A percentile compares a stretch with the other conserved stretches of the same genome.
Evolutionary conservation across 1,140 invertebrate species (phyloP).

Genomic region (Bombus terrestris): DNA sequence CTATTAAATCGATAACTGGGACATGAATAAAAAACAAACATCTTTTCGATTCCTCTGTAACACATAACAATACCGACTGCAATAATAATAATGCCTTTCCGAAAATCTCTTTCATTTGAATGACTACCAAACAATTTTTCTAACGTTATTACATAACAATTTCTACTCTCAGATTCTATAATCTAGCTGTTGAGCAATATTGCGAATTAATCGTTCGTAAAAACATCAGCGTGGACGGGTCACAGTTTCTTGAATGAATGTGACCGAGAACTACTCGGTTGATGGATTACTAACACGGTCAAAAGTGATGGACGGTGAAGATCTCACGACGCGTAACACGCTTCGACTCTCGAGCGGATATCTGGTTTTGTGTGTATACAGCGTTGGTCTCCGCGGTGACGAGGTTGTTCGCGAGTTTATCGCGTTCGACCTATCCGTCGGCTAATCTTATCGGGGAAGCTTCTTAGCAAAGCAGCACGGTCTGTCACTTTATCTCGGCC

Average conservation of each 20-base stretch:
- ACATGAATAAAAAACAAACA: background rate
- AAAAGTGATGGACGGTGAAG: constrained; percentile 21
- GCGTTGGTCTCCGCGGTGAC: background rate
- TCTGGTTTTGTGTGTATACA: constrained; percentile 34
- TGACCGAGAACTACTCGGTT: constrained; percentile 3
- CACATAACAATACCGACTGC: no score
- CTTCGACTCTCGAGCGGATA: background rate
- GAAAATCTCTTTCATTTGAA: background rate
- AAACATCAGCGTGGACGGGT: background rate
- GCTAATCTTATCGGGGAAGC: constrained; percentile 51
- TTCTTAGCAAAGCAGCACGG: constrained; percentile 37
- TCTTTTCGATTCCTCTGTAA: background rate
- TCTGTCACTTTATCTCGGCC: constrained; percentile 37
- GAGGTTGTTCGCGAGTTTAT: constrained; percentile 17
- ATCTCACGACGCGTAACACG: constrained; percentile 1
- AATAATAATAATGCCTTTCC: no score
- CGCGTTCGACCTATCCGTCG: background rate
- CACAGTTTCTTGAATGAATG: constrained; percentile 46
- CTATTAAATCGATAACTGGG: background rate
- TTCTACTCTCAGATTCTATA: background rate
- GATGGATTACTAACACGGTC: constrained; percentile 24
- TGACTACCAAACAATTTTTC: no score
- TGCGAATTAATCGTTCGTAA: constrained; percentile 13
- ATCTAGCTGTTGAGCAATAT: background rate
- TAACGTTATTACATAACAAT: background rate